These are phyloP conservation scores for Pararge aegeria DNA, from an alignment of 1,140 invertebrate genomes.

Conservation along the genomic window DNA sequence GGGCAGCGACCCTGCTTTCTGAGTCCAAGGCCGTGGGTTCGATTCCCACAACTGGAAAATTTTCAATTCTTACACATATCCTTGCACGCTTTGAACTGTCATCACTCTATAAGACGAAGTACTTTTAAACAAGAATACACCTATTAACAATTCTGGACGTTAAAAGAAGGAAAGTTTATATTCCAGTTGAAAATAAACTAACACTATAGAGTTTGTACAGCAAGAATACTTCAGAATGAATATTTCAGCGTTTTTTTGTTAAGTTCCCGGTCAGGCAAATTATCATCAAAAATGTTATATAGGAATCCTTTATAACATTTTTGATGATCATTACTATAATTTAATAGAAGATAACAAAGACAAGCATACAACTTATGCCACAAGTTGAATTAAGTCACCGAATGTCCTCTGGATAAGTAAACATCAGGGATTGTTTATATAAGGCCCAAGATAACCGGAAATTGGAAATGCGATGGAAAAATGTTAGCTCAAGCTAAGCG, in stretches of 20 bases:
- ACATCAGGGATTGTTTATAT: background rate
- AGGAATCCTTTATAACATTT: no score
- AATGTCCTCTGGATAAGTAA: background rate
- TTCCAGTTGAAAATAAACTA: background rate
- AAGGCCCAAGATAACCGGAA: background rate
- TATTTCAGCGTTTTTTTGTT: no score
- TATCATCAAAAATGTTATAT: no score
- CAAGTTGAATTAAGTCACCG: background rate
- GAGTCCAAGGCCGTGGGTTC: no score
- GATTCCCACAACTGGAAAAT: no score
- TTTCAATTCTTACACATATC: background rate
- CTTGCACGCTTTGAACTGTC: background rate
- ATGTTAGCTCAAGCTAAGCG: background rate
- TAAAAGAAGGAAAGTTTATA: background rate
- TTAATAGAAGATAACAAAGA: background rate
- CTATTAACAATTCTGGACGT: background rate
- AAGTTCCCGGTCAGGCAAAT: no score
- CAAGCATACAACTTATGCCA: background rate
- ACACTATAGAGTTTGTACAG: no score
- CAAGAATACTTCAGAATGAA: no score
- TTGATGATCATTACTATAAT: no score
- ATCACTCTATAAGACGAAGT: slow-evolving; percentile 9
- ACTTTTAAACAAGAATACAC: background rate
- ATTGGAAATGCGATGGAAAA: background rate
- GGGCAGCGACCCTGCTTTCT: no score